phyloP scores from a whole-genome alignment of 2,113 vertebrate species.

The Sinocyclocheilus anshuiensis region DNA sequence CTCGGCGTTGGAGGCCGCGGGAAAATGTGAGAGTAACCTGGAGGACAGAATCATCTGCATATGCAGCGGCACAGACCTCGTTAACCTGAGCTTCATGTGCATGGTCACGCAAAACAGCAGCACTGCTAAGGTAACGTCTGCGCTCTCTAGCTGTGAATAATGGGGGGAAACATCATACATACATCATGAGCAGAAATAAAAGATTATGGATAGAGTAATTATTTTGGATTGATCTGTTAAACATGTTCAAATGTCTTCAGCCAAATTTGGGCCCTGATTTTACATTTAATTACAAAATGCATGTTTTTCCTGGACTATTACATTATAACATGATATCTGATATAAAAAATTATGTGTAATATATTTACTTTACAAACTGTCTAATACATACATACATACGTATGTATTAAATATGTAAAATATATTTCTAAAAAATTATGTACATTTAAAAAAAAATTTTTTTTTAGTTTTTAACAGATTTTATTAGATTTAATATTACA shows the following conservation, averaged over 20 bases:
- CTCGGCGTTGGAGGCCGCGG: constrained; percentile 86
- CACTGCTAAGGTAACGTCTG: constrained; percentile 84
- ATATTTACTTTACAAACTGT: background rate
- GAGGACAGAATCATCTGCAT: constrained; percentile 93
- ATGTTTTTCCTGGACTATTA: background rate
- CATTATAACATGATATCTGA: background rate
- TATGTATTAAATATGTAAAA: too few species aligned
- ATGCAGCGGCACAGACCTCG: constrained; percentile 94
- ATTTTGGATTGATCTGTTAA: background rate
- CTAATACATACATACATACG: background rate
- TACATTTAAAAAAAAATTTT: too few species aligned
- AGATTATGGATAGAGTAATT: background rate
- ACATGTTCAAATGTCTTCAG: background rate
- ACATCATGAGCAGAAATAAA: background rate
- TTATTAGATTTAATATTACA: too few species aligned
- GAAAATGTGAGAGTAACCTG: constrained; percentile 88
- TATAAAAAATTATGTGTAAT: background rate
- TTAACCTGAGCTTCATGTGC: constrained; percentile 96
- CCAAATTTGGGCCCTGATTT: background rate
- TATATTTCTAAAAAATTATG: too few species aligned
- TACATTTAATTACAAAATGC: background rate
- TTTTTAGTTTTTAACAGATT: too few species aligned
- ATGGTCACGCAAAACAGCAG: constrained; percentile 89
- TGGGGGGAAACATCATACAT: background rate
- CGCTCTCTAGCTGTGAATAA: background rate